Conservation (phyloP, 2,888 invertebrate genomes). For the Stegophylla sp. region DNA sequence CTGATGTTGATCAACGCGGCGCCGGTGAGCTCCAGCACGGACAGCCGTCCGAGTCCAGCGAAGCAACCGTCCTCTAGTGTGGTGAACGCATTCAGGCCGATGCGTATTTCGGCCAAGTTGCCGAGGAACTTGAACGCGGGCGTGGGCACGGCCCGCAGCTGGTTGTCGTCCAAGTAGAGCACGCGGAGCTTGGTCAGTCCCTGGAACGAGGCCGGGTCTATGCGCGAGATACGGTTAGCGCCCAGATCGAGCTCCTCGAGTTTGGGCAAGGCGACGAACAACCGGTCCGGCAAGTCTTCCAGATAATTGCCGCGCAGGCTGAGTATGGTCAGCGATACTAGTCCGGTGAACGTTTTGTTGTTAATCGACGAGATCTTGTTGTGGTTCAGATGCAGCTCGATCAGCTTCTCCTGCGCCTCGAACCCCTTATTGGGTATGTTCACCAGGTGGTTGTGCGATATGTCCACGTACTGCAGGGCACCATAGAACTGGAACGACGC, state of each 20-base stretch:
- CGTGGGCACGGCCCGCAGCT: slow-evolving; percentile 78
- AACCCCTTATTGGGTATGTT: slow-evolving; percentile 82
- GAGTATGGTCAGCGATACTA: slow-evolving; percentile 79
- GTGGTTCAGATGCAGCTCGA: slow-evolving; percentile 82
- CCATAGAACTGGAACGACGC: slow-evolving; percentile 85
- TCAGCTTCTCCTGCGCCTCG: slow-evolving; percentile 79
- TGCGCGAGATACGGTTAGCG: slow-evolving; percentile 81
- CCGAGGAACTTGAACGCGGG: slow-evolving; percentile 76
- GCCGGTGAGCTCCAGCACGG: slow-evolving; percentile 80
- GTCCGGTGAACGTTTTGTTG: slow-evolving; percentile 80
- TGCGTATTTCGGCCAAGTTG: slow-evolving; percentile 81
- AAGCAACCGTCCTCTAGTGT: slow-evolving; percentile 80
- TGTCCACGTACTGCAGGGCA: slow-evolving; percentile 82
- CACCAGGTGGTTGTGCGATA: slow-evolving; percentile 83
- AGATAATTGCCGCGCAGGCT: slow-evolving; percentile 83
- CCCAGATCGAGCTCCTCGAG: slow-evolving; percentile 86
- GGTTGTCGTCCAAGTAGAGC: slow-evolving; percentile 84
- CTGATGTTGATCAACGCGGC: slow-evolving; percentile 82
- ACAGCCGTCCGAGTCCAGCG: slow-evolving; percentile 76
- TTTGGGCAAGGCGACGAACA: slow-evolving; percentile 77
- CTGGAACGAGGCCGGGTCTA: slow-evolving; percentile 79
- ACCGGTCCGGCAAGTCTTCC: slow-evolving; percentile 77
- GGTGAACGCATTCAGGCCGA: slow-evolving; percentile 83
- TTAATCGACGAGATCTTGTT: slow-evolving; percentile 83
- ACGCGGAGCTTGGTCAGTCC: slow-evolving; percentile 79